phyloP scores from a whole-genome alignment of 2,888 invertebrate species.

The Catocala sponsa region DNA sequence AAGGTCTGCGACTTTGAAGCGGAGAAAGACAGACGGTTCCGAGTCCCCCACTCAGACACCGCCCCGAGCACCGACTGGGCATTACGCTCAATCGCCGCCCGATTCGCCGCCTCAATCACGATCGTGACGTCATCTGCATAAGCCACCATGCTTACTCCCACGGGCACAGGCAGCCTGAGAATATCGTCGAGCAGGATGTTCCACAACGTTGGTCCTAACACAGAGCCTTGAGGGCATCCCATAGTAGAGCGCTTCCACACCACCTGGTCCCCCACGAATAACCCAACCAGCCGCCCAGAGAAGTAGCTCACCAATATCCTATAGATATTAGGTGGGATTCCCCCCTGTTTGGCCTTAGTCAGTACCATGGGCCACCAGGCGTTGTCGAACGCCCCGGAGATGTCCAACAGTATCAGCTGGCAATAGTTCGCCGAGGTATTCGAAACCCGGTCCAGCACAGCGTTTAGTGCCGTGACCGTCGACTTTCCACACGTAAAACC shows the following conservation, averaged over 20 bases:
- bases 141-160: conserved; percentile 27
- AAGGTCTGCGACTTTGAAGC: conserved; percentile 36
- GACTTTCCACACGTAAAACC: conserved; percentile 53
- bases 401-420: conserved; percentile 51
- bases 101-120: conserved; percentile 25
- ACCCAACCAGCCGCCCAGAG: conserved; percentile 23
- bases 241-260: conserved; percentile 26
- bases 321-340: conserved; percentile 36
- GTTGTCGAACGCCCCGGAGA: conserved; percentile 33
- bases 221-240: conserved; percentile 50
- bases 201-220: conserved; percentile 41
- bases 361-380: conserved; percentile 60
- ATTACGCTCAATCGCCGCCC: neutral
- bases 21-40: conserved; percentile 38
- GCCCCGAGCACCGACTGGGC: neutral
- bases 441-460: neutral
- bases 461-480: conserved; percentile 43
- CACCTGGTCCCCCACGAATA: conserved; percentile 18
- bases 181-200: conserved; percentile 49
- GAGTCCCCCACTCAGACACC: neutral
- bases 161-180: conserved; percentile 36
- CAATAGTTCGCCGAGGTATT: conserved; percentile 32
- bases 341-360: conserved; percentile 43
- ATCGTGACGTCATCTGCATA: conserved; percentile 51
- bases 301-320: conserved; percentile 40